phyloP scores from a whole-genome alignment of 2,888 invertebrate genomes.

The Watsonalla cultraria region DNA sequence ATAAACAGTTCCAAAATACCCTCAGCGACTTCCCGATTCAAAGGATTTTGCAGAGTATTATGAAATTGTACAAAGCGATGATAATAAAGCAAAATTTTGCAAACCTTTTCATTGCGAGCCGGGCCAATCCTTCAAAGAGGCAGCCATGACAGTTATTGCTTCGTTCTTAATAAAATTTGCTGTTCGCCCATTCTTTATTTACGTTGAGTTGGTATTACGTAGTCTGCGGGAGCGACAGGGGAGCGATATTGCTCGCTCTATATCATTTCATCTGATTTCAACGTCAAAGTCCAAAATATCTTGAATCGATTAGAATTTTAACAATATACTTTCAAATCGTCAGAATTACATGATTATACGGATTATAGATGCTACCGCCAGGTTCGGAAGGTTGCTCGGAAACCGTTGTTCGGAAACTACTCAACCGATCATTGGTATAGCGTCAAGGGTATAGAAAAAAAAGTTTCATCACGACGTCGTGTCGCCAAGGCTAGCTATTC shows the following conservation, averaged over 20 bases:
- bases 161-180: constrained; percentile 14
- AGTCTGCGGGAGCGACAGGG: background rate
- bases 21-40: constrained; percentile 1
- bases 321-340: no score
- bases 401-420: no score
- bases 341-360: no score
- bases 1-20: constrained; percentile 19
- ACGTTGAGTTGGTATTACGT: background rate
- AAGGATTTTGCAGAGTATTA: constrained; percentile 9
- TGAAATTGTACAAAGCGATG: constrained; percentile 13
- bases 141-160: constrained; percentile 14
- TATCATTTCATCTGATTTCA: no score
- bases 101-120: constrained; percentile 15
- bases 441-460: no score
- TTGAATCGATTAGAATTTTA: no score
- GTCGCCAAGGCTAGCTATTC: no score
- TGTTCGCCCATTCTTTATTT: background rate
- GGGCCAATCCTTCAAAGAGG: constrained; percentile 14
- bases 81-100: constrained; percentile 10
- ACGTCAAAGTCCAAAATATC: no score
- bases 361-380: no score
- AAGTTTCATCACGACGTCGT: no score
- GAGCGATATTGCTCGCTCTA: background rate
- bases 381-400: no score
- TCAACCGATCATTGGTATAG: no score